These are phyloP conservation scores for Aradus depressus DNA, from an alignment of 2,888 invertebrate species.

Conservation along the genomic window DNA sequence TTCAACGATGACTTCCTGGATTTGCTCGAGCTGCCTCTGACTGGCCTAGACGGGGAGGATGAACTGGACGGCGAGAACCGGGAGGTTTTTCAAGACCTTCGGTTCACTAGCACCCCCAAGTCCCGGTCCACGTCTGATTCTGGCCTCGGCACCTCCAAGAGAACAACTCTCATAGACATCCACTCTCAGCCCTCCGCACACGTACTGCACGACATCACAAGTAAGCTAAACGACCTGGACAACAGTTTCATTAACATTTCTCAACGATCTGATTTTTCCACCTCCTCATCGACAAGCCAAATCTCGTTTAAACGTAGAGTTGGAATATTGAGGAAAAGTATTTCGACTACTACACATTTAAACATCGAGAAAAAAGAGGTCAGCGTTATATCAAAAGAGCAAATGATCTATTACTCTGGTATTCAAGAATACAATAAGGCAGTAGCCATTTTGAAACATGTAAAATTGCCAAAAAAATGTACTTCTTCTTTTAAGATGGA, in stretches of 20 bases:
- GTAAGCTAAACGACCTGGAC: background rate
- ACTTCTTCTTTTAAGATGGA: constrained; percentile 13
- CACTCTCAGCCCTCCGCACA: constrained; percentile 3
- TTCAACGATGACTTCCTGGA: constrained; percentile 11
- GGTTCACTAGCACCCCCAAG: constrained; percentile 12
- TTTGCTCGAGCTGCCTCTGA: constrained; percentile 5
- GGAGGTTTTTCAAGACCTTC: constrained; percentile 14
- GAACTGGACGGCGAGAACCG: constrained; percentile 7
- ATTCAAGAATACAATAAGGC: constrained; percentile 11
- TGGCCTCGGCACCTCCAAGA: too few relatives aligned
- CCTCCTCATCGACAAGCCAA: background rate
- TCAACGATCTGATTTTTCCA: background rate
- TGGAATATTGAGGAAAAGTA: constrained; percentile 7
- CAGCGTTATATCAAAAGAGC: constrained; percentile 7
- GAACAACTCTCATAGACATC: constrained; percentile 6
- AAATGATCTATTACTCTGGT: constrained; percentile 9
- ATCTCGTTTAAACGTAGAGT: constrained; percentile 5
- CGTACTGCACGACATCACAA: constrained; percentile 4
- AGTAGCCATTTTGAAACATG: constrained; percentile 4
- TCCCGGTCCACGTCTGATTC: background rate
- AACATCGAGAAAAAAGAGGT: background rate
- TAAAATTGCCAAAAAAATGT: constrained; percentile 12
- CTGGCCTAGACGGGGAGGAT: constrained; percentile 6
- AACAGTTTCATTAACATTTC: constrained; percentile 3
- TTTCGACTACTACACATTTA: background rate